A percentile compares a stretch with the other conserved stretches of the same genome.
Conservation (phyloP, 2,113 vertebrate species). For the Festucalex cinctus region DNA sequence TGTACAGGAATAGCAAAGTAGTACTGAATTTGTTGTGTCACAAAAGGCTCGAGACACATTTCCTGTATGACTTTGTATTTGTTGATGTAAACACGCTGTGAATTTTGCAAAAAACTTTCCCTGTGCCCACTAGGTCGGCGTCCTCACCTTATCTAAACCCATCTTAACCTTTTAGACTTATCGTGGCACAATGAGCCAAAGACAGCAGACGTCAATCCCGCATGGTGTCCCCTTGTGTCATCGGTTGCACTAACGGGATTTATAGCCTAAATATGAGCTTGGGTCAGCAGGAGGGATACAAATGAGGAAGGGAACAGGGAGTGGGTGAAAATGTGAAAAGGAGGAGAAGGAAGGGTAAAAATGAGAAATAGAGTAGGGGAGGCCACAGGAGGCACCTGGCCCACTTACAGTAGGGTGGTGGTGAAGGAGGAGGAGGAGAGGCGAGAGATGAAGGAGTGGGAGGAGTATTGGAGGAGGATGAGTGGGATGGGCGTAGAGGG, state of each 20-base stretch:
- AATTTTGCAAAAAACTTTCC: not conserved
- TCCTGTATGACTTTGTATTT: not conserved
- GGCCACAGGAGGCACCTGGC: conserved; percentile 78
- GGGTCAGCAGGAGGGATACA: conserved; percentile 62
- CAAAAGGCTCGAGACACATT: not conserved
- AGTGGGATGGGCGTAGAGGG: conserved; percentile 30
- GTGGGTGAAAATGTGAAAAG: conserved; percentile 69
- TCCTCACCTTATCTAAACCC: not conserved
- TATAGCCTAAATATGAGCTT: conserved; percentile 57
- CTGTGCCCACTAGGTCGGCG: no score
- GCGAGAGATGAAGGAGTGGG: conserved; percentile 43
- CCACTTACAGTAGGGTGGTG: conserved; percentile 69
- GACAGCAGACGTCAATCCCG: conserved; percentile 10
- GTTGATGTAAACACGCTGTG: not conserved
- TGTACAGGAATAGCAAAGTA: not conserved
- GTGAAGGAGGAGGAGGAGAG: conserved; percentile 28
- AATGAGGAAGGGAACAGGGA: conserved; percentile 64
- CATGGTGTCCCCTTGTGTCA: not conserved
- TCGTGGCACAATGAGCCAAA: not conserved
- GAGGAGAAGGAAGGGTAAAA: conserved; percentile 70
- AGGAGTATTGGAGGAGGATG: conserved; percentile 26
- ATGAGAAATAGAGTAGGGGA: conserved; percentile 76
- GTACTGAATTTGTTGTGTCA: not conserved
- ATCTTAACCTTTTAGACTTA: not conserved
- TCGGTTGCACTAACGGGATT: conserved; percentile 39